A percentile compares a stretch with the other conserved stretches of the same genome.
phyloP scores from a whole-genome alignment of 2,797 vertebrate species.

The Chloroceryle amazona region DNA sequence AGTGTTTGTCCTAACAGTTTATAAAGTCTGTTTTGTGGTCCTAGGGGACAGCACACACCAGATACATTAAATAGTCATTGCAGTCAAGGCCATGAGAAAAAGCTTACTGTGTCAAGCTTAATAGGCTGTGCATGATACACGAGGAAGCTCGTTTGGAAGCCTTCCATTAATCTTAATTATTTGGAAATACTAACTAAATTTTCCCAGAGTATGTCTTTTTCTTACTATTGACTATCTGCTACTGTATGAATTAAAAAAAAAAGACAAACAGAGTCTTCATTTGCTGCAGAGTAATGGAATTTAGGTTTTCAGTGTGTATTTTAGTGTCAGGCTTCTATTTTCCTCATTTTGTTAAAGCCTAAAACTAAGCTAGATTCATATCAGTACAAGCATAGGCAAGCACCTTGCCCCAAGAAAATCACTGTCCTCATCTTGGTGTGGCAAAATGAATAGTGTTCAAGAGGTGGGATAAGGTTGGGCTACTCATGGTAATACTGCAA shows the following conservation, averaged over 20 bases:
- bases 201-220: slow-evolving; percentile 17
- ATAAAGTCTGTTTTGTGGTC: slow-evolving; percentile 59
- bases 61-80: slow-evolving; percentile 51
- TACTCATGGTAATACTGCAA: not conserved
- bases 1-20: slow-evolving; percentile 75
- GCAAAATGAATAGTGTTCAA: not conserved
- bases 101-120: slow-evolving; percentile 49
- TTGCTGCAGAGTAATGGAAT: not conserved
- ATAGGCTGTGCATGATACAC: slow-evolving; percentile 41
- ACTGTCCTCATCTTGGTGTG: not conserved
- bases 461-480: not conserved
- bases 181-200: slow-evolving; percentile 28
- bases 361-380: not conserved
- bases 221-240: not conserved
- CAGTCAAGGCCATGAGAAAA: slow-evolving; percentile 64
- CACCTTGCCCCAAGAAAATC: not conserved
- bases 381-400: not conserved
- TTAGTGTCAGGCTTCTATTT: not conserved
- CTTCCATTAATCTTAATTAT: slow-evolving; percentile 70
- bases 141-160: slow-evolving; percentile 24
- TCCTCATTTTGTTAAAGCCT: not conserved
- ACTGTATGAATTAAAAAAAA: not conserved
- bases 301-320: not conserved
- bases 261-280: not conserved
- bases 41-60: slow-evolving; percentile 36